A percentile compares a stretch with the other conserved stretches of the same genome.
Evolutionary conservation across 2,888 invertebrate genomes (phyloP).

Genomic region (Anthrax anthrax): DNA sequence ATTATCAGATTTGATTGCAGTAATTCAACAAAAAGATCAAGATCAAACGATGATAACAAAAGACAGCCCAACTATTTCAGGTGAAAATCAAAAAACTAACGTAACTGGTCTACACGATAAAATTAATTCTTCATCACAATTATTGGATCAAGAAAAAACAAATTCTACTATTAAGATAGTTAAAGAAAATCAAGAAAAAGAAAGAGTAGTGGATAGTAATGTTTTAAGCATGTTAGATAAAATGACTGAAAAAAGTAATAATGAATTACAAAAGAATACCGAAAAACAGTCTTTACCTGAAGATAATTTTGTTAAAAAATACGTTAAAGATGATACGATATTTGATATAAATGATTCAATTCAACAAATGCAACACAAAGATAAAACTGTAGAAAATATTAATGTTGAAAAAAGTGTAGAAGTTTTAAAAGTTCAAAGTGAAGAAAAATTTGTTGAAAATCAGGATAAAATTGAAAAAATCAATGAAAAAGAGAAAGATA

Average conservation of each 20-base stretch:
- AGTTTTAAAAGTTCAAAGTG: no score
- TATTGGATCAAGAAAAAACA: no score
- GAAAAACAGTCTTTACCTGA: background rate
- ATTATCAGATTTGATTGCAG: no score
- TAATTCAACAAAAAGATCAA: background rate
- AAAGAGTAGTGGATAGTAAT: background rate
- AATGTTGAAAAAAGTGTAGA: no score
- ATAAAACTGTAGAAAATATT: no score
- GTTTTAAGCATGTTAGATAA: no score
- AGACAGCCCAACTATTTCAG: background rate
- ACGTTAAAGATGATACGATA: slow-evolving; percentile 10
- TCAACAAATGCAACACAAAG: no score
- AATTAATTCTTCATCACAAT: background rate
- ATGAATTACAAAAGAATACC: background rate
- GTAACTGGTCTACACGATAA: background rate
- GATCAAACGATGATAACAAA: background rate
- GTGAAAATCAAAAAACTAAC: background rate
- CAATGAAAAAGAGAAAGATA: no score
- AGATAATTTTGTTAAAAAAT: slow-evolving; percentile 12
- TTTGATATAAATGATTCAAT: slow-evolving; percentile 2
- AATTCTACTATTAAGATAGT: no score
- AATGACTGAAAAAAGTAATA: no score
- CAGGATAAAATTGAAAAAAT: no score
- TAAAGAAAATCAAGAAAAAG: background rate
- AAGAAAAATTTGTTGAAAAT: no score